Evolutionary conservation across 2,888 invertebrate species (phyloP).

Genomic region (Villa cingulata): DNA sequence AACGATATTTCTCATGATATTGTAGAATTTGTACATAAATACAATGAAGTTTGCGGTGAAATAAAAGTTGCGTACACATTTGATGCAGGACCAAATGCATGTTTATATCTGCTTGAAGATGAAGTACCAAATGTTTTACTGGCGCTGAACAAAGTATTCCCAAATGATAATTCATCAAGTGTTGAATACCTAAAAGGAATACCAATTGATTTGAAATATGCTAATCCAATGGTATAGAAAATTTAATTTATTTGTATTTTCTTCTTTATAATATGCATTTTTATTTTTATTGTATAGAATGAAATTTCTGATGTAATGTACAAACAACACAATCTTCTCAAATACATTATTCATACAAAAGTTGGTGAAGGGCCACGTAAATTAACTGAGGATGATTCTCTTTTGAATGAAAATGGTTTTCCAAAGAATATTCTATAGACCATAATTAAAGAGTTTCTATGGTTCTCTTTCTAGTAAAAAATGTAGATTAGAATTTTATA

Average conservation of each 20-base stretch:
- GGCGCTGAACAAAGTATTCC: conserved; percentile 59
- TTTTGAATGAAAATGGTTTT: conserved; percentile 38
- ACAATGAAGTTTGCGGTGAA: conserved; percentile 55
- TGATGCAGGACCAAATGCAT: conserved; percentile 97
- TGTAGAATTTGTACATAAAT: conserved; percentile 64
- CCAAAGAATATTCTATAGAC: too few relatives aligned
- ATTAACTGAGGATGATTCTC: conserved; percentile 34
- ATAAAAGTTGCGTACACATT: conserved; percentile 86
- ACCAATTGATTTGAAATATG: conserved; percentile 23
- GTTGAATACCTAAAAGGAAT: conserved; percentile 46
- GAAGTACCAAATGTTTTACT: conserved; percentile 55
- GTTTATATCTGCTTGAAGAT: conserved; percentile 66
- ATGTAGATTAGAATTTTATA: too few relatives aligned
- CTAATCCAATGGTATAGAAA: conserved; percentile 1
- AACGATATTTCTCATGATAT: conserved; percentile 76
- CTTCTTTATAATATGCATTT: too few relatives aligned
- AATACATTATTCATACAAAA: conserved; percentile 72
- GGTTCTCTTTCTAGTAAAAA: too few relatives aligned
- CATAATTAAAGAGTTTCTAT: too few relatives aligned
- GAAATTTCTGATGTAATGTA: background rate
- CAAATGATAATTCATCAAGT: conserved; percentile 37
- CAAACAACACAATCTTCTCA: conserved; percentile 43
- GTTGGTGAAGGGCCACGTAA: conserved; percentile 64
- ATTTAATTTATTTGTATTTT: too few relatives aligned
- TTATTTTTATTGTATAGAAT: background rate